Evolutionary conservation across 2,888 invertebrate species (phyloP).

Genomic region (Lysandra coridon): DNA sequence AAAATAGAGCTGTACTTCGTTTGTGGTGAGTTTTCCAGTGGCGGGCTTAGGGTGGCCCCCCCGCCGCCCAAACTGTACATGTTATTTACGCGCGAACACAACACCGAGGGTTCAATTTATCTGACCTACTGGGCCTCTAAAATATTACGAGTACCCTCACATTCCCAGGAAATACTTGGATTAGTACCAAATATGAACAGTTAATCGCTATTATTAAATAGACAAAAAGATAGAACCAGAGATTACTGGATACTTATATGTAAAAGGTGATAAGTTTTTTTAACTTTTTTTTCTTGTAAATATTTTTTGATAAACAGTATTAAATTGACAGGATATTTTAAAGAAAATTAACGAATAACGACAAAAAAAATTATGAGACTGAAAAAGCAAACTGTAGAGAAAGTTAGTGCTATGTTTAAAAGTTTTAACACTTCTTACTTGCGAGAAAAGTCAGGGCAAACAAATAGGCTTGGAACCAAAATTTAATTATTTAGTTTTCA

Average conservation of each 20-base stretch:
- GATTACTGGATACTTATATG: background rate
- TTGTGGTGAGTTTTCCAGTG: constrained; percentile 36
- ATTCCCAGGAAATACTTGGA: background rate
- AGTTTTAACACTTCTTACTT: background rate
- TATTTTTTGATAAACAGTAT: too few relatives aligned
- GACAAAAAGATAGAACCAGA: background rate
- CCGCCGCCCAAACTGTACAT: constrained; percentile 71
- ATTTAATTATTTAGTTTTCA: background rate
- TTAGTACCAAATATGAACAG: background rate
- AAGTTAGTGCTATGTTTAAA: background rate
- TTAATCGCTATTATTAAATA: background rate
- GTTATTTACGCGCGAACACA: constrained; percentile 81
- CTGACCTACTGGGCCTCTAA: constrained; percentile 80
- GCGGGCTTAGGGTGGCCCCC: constrained; percentile 47
- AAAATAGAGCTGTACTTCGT: constrained; percentile 46
- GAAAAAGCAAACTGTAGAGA: background rate
- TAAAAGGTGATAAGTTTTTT: background rate
- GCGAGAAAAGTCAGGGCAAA: background rate
- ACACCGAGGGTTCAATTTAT: constrained; percentile 79
- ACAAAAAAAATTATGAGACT: too few relatives aligned
- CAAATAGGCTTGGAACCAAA: background rate
- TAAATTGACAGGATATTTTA: too few relatives aligned
- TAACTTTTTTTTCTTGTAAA: too few relatives aligned
- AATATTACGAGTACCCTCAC: constrained; percentile 53
- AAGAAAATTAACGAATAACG: too few relatives aligned